Percentiles rank a stretch among this genome's conserved stretches.
phyloP scores from a whole-genome alignment of 2,797 vertebrate genomes.

The Notolabrus celidotus region DNA sequence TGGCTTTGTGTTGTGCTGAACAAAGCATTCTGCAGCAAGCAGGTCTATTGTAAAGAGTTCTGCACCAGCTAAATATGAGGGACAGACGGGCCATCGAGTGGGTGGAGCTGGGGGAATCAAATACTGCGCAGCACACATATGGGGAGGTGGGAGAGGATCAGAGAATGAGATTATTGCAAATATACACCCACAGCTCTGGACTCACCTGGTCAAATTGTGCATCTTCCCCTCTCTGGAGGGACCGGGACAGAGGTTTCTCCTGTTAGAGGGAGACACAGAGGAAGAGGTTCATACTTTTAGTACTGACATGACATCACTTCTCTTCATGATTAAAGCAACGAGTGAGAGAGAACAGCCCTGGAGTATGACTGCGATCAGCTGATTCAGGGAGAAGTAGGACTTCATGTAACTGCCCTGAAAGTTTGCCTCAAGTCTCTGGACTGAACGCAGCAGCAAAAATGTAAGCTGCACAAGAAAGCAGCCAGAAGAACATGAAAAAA shows the following conservation, averaged over 20 bases:
- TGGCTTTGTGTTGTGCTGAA: slow-evolving; percentile 83
- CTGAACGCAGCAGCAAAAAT: no score
- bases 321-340: background rate
- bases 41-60: slow-evolving; percentile 76
- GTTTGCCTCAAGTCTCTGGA: no score
- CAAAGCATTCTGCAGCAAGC: slow-evolving; percentile 81
- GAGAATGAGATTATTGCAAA: slow-evolving; percentile 22
- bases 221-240: slow-evolving; percentile 99
- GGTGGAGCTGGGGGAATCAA: slow-evolving; percentile 55
- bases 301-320: no score
- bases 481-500: no score
- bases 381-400: no score
- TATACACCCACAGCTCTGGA: background rate
- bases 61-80: slow-evolving; percentile 76
- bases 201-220: slow-evolving; percentile 99
- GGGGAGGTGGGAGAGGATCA: slow-evolving; percentile 15
- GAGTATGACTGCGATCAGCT: background rate
- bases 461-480: no score
- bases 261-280: slow-evolving; percentile 58
- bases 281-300: no score
- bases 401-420: no score
- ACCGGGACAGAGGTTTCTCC: slow-evolving; percentile 98
- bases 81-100: slow-evolving; percentile 64
- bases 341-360: background rate
- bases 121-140: slow-evolving; percentile 45